Evolutionary conservation across 2,888 invertebrate genomes (phyloP).

Genomic region (Crepidodera aurea): DNA sequence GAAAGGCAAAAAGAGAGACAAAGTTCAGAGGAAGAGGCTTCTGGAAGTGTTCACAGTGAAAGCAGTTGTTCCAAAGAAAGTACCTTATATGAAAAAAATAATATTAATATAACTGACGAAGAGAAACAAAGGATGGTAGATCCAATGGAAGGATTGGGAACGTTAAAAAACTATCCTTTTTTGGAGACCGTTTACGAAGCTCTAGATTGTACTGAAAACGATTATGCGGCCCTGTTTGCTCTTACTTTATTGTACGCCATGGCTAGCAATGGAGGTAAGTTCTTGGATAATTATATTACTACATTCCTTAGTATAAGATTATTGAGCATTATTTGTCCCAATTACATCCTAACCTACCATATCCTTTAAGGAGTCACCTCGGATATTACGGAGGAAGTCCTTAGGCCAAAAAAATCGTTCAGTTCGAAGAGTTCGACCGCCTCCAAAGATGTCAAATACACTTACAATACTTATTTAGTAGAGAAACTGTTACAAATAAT

Average conservation of each 20-base stretch:
- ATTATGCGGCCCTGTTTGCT: constrained; percentile 91
- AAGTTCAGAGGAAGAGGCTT: constrained; percentile 43
- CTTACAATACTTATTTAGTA: constrained; percentile 83
- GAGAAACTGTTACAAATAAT: constrained; percentile 86
- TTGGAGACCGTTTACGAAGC: constrained; percentile 88
- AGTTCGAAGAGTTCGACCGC: constrained; percentile 49
- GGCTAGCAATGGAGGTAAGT: constrained; percentile 89
- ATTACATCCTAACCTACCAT: constrained; percentile 7
- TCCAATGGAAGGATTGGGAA: constrained; percentile 59
- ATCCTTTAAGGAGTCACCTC: constrained; percentile 77
- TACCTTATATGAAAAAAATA: constrained; percentile 66
- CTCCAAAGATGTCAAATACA: constrained; percentile 59
- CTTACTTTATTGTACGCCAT: constrained; percentile 92
- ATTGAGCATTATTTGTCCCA: no score
- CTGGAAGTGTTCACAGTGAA: constrained; percentile 37
- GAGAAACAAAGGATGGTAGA: constrained; percentile 74
- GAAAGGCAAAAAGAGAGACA: constrained; percentile 50
- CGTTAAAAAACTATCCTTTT: constrained; percentile 73
- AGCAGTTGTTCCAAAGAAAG: constrained; percentile 53
- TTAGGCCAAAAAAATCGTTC: constrained; percentile 67
- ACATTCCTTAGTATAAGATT: background rate
- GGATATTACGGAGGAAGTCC: constrained; percentile 80
- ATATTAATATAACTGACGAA: constrained; percentile 94
- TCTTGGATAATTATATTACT: background rate
- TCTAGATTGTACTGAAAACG: constrained; percentile 89